Base-by-base conservation (phyloP, 2,113 vertebrate genomes). In the Corythornis vintsioides region DNA sequence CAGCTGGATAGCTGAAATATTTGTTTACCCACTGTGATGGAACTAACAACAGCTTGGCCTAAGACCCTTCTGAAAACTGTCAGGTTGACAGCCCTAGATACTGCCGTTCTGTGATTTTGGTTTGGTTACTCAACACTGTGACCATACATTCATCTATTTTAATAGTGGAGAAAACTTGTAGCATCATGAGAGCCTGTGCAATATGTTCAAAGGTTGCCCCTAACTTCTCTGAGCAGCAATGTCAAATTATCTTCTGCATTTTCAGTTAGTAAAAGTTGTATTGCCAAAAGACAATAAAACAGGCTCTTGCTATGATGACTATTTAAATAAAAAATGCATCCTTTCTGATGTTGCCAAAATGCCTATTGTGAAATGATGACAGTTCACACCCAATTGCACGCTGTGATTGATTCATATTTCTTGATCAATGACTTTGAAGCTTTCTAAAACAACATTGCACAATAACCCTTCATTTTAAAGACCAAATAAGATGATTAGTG, bases 321-420 rank as follows among this genome's bases (percentile, higher is more conserved):
- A 1, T 45, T 55, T 70, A 69, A 89, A 52, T 33, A 35, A 45
- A 75, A 83, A 83, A 35, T 59, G 15, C 40, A 66, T 63, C 82
- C 63, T 88, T 88, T 74, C 60, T 83, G 71, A 69, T 25, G 81
- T 13, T 90, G 50, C n/a, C 35, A 72, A 86, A 83, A 43, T 75
- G 57, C 71, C 24, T 60, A 17, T 10, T 83, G 86, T 84, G 86
- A 83, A 65, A 67, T 60, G 83, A 45, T 74, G 83, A 57, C 73
- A 72, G 60, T 42, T 93, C 83, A 90, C 86, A 72, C 69, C 53
- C 77, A 94, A 73, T 95, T 87, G 73, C 59, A 90, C 77, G 12
- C 25, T 13, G 14, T 66, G 83, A 90, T 79, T 67, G 71, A 92
- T 82, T 89, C 45, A 3, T 76, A n/a, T 73, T 92, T 76, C 83